Percentiles rank a stretch among this genome's conserved stretches.
Conservation (phyloP, 2,888 invertebrate genomes). For the Chymomyza fuscimana region DNA sequence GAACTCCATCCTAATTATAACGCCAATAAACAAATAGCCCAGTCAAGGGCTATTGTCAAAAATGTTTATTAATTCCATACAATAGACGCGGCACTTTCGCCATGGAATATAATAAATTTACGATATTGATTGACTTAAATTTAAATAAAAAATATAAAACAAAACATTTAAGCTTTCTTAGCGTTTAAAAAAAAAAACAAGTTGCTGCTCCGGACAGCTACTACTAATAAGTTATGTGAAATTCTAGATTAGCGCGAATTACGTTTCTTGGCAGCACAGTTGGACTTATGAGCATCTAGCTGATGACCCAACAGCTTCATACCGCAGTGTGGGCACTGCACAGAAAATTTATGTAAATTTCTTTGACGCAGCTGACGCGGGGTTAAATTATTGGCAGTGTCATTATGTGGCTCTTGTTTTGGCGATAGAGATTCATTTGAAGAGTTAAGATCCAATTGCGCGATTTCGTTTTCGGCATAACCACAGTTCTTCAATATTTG, state of each 20-base stretch:
- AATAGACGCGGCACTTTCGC: too few relatives aligned
- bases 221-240: too few relatives aligned
- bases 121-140: too few relatives aligned
- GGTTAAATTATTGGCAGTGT: conserved; percentile 10
- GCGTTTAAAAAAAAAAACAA: neutral
- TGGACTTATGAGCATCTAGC: conserved; percentile 72
- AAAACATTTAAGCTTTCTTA: too few relatives aligned
- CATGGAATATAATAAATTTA: too few relatives aligned
- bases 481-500: conserved; percentile 63
- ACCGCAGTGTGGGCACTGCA: conserved; percentile 76
- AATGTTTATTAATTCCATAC: too few relatives aligned
- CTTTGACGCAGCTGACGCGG: conserved; percentile 66
- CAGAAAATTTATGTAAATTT: conserved; percentile 61
- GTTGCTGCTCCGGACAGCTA: too few relatives aligned
- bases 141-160: too few relatives aligned
- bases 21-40: too few relatives aligned
- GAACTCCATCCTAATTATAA: too few relatives aligned
- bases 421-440: conserved; percentile 28
- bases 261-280: conserved; percentile 58
- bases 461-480: conserved; percentile 63
- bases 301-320: conserved; percentile 65
- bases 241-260: neutral
- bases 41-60: too few relatives aligned
- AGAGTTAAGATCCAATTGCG: conserved; percentile 37
- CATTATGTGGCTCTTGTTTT: neutral